These are phyloP conservation scores for Petrocephalus zakoni DNA, from an alignment of 2,113 vertebrate species.

Conservation along the genomic window DNA sequence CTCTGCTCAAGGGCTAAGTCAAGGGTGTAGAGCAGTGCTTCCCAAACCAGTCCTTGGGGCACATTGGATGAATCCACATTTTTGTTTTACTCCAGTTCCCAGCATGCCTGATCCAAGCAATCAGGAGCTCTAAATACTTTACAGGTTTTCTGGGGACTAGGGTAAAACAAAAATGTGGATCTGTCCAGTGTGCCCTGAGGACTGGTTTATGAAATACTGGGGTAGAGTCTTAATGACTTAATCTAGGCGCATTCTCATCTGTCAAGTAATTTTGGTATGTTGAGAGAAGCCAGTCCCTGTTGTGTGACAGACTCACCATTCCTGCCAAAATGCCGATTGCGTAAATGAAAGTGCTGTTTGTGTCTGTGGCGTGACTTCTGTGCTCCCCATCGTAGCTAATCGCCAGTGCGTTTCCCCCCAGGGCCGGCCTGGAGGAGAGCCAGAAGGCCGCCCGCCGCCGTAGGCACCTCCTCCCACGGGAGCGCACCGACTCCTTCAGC, in stretches of 20 bases:
- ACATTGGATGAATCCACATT: no score
- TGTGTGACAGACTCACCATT: not conserved
- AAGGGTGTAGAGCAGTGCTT: no score
- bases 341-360: not conserved
- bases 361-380: not conserved
- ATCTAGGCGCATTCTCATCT: not conserved
- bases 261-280: not conserved
- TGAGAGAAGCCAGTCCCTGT: not conserved
- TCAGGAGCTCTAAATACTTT: no score
- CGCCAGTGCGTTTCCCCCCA: conserved; percentile 37
- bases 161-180: no score
- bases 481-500: conserved; percentile 77
- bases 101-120: no score
- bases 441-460: conserved; percentile 66
- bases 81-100: no score
- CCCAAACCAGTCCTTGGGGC: no score
- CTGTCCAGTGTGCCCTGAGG: no score
- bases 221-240: not conserved
- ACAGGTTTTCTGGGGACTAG: no score
- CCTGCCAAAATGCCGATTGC: not conserved
- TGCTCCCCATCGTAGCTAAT: not conserved
- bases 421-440: conserved; percentile 76
- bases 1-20: not conserved
- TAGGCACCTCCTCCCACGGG: conserved; percentile 58
- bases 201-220: no score